Base-by-base conservation (phyloP, 2,113 vertebrate species). In the Percina caprodes region DNA sequence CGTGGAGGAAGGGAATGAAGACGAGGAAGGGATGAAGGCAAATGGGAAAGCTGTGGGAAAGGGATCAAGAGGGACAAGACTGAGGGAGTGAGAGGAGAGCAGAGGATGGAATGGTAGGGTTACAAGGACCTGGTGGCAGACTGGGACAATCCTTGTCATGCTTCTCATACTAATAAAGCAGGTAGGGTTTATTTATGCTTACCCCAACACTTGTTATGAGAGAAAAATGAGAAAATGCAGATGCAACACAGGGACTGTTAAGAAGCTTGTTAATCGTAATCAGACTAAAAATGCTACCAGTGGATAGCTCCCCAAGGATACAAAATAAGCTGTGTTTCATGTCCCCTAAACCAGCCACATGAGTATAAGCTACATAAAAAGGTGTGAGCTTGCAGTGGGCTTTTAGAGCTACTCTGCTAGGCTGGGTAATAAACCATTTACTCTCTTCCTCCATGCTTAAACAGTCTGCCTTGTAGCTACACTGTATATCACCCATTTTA, bases 401-500 rank as follows among this genome's bases (percentile, higher is more conserved):
- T 83, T 89, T 86, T 82, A 86, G 81, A 88, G 67, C 74, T 75
- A 46, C 83, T 87, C 83, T 80, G 65, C 78, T 51, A 48, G 65
- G 80, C 74, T 30, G 42, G 69, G 80, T 87, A 91, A 90, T 89
- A 89, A 90, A 88, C 66, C 84, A 72, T 73, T 85, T 75, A 39
- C 82, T 84, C 80, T 78, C 75, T 77, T 71, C 67, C 73, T 74
- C 80, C 55, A 26, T 85, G 72, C 79, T 75, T 81, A 83, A 85
- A 88, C 79, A 75, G 77, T 80, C 88, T 88, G 81, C 88, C 92
- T 92, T 74, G 90, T 78, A 92, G 89, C 82, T 83, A 79, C 73
- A 79, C 79, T 88, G 91, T 86, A 89, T 76, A 86, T 86, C 85
- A 84, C 80, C 90, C 75, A 63, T 87, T 90, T 94, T 77, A 80